Evolutionary conservation across 2,888 invertebrate genomes (phyloP).

Genomic region (Patella caerulea): DNA sequence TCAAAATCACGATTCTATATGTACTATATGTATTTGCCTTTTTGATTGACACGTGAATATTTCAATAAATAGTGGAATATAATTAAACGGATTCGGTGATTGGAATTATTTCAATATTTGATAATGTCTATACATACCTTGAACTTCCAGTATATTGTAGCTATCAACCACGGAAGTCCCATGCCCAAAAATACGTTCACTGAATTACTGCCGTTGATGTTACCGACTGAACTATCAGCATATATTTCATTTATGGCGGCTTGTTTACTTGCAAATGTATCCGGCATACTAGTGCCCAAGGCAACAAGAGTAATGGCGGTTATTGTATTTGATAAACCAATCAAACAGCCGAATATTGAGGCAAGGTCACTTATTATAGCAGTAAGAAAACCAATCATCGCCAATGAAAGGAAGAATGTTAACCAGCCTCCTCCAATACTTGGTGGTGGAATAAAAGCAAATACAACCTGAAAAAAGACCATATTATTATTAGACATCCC

Average conservation of each 20-base stretch:
- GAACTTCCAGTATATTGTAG: constrained; percentile 73
- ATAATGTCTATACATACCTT: constrained; percentile 44
- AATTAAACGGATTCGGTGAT: no score
- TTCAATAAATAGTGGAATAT: no score
- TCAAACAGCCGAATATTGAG: constrained; percentile 76
- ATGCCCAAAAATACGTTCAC: constrained; percentile 79
- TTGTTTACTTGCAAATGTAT: constrained; percentile 77
- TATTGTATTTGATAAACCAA: constrained; percentile 74
- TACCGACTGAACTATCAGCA: constrained; percentile 78
- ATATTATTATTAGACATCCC: not conserved
- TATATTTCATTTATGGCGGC: constrained; percentile 75
- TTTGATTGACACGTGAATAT: no score
- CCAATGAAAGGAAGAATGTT: constrained; percentile 76
- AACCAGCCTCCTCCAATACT: constrained; percentile 75
- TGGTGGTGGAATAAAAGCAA: constrained; percentile 75
- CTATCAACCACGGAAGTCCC: constrained; percentile 77
- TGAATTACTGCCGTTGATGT: constrained; percentile 78
- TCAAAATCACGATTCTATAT: no score
- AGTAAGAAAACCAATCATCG: constrained; percentile 75
- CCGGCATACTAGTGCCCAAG: constrained; percentile 76
- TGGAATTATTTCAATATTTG: no score
- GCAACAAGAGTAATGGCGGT: constrained; percentile 75
- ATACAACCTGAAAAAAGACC: constrained; percentile 71
- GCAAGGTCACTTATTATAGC: constrained; percentile 77
- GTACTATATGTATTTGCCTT: no score